Base-by-base conservation (phyloP, 1,140 invertebrate species). In the Drosophila trapezifrons region DNA sequence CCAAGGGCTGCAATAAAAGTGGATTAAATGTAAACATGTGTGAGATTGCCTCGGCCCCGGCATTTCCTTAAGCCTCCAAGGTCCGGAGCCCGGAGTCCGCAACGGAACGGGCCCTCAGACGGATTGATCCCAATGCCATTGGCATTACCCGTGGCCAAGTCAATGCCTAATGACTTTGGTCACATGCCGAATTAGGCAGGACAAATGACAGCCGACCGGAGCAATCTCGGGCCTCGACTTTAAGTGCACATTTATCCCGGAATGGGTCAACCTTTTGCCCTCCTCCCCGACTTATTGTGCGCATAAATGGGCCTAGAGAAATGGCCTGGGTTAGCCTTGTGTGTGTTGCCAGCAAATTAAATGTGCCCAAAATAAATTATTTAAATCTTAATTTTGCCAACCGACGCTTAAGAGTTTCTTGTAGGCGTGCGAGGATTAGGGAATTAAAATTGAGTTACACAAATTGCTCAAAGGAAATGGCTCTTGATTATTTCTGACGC, bases 1-100 rank as follows among this genome's bases (percentile, higher is more conserved):
- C 58, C 20, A 55, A 38, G 49, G 32, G 63, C 81, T 78, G 70
- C 75, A 78, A 78, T 85, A 85, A 85, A 85, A 85, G 78, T 85
- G 82, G 78, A 85, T 87, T 87, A 85, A 85, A 87, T 67, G 83
- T 67, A 85, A 85, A 72, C 66, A 85, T 82, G 75, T 85, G 82
- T 76, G 78, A 57, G 75, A 49, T 63, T 75, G 57, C 49, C 38
- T 57, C 47, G 18, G 27, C 46, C 27, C 29, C 17, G 42, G 15
- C 73, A 59, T 46, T 42, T 72, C 62, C 64, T 65, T 74, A 62
- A 45, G 64, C 51, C 43, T 42, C 49, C 52, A 49, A 37, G 56
- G 38, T 20, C 9, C 29, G 18, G 49, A 15, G 35, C 18, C 42
- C 18, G 54, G 40, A 60, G 32, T 15, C 9, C 29, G 13, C 18